Conservation (phyloP, 2,797 vertebrate genomes). For the Brachyrhaphis roseni region DNA sequence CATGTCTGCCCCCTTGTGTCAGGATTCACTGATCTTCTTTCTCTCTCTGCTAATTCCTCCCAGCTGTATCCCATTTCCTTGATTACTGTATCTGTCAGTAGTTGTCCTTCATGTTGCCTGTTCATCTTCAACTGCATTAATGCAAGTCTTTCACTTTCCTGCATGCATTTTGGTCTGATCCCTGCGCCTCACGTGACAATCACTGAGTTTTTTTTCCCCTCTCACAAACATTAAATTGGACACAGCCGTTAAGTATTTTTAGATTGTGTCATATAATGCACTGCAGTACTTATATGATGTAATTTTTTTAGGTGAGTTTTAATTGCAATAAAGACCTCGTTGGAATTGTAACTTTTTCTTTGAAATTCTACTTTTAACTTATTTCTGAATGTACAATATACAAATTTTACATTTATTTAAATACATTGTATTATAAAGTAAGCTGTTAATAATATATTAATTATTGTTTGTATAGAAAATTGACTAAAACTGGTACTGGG, state of each 20-base stretch:
- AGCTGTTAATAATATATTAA: not conserved
- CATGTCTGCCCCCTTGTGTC: slow-evolving; percentile 1
- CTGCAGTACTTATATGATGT: not conserved
- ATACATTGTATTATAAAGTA: not conserved
- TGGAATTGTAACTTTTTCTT: not conserved
- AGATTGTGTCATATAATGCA: not conserved
- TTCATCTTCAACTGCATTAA: too few relatives aligned
- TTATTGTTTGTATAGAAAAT: not conserved
- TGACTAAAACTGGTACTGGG: not conserved
- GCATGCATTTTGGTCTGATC: too few relatives aligned
- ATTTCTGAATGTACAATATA: not conserved
- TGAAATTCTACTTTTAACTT: not conserved
- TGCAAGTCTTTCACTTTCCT: too few relatives aligned
- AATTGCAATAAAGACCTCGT: not conserved
- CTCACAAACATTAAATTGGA: not conserved
- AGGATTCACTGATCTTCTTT: not conserved
- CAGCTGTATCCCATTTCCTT: not conserved
- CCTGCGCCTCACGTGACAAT: too few relatives aligned
- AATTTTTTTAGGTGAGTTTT: not conserved
- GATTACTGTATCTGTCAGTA: not conserved
- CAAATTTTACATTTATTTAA: not conserved
- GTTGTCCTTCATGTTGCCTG: too few relatives aligned
- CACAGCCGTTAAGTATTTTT: not conserved
- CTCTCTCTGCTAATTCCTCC: not conserved
- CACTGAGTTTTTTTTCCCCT: too few relatives aligned